These are phyloP conservation scores for Nothoprocta pentlandii DNA, from an alignment of 2,113 vertebrate genomes.

Conservation along the genomic window DNA sequence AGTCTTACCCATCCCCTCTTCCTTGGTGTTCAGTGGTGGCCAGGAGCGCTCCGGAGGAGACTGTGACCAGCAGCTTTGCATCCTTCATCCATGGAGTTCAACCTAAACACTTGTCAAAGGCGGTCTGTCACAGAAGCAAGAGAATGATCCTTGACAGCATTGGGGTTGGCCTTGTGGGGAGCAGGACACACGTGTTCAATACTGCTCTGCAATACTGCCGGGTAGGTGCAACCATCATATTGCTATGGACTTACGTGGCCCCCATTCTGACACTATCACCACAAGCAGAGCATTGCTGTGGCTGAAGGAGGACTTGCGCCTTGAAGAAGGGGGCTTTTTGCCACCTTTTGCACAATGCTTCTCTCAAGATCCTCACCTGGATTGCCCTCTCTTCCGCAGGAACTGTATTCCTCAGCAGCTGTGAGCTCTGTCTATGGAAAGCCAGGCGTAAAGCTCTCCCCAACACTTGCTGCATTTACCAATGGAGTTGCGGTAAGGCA, in stretches of 20 bases:
- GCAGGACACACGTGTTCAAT: constrained; percentile 85
- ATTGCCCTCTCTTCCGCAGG: constrained; percentile 51
- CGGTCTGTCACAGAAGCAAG: constrained; percentile 84
- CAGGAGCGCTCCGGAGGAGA: constrained; percentile 73
- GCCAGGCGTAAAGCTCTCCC: constrained; percentile 79
- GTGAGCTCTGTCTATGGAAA: constrained; percentile 87
- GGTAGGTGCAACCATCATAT: constrained; percentile 66
- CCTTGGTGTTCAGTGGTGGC: constrained; percentile 72
- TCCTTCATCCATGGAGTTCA: constrained; percentile 81
- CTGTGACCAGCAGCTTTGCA: constrained; percentile 86
- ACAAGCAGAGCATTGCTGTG: neutral
- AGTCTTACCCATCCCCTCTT: neutral
- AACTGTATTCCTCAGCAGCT: constrained; percentile 80
- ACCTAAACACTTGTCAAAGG: constrained; percentile 79
- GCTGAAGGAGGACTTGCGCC: neutral
- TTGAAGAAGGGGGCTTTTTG: neutral
- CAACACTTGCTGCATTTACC: constrained; percentile 85
- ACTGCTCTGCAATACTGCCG: constrained; percentile 85
- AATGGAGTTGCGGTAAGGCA: constrained; percentile 89
- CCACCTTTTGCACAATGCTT: neutral
- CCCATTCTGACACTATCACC: too few relatives aligned
- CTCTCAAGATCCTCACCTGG: neutral
- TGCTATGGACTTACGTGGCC: accelerated
- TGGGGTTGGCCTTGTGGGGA: constrained; percentile 88
- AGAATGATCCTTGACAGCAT: constrained; percentile 92